Conservation (phyloP, 1,140 invertebrate genomes). For the Drosophila neocordata region DNA sequence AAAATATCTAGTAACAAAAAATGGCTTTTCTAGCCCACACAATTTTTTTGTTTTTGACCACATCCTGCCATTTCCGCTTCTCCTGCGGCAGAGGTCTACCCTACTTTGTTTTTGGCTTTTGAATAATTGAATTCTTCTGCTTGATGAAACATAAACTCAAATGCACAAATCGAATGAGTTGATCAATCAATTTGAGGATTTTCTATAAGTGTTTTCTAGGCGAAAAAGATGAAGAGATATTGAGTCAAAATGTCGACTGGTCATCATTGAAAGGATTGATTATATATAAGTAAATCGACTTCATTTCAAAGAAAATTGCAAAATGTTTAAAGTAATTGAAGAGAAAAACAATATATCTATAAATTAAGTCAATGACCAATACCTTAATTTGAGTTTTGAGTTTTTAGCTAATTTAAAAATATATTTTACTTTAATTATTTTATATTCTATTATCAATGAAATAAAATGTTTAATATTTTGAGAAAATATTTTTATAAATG, state of each 20-base stretch:
- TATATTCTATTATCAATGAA: too few relatives aligned
- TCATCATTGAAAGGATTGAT: background rate
- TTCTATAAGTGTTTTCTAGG: constrained; percentile 23
- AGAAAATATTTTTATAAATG: too few relatives aligned
- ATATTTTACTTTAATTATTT: too few relatives aligned
- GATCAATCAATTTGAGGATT: constrained; percentile 64
- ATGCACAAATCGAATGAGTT: constrained; percentile 66
- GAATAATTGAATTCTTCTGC: constrained; percentile 76
- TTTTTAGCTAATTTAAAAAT: too few relatives aligned
- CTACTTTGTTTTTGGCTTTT: constrained; percentile 59
- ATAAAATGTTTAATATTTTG: too few relatives aligned
- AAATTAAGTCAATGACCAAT: too few relatives aligned
- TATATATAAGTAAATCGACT: background rate
- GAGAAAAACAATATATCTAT: too few relatives aligned
- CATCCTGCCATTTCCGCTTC: constrained; percentile 12
- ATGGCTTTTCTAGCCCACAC: background rate
- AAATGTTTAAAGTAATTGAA: too few relatives aligned
- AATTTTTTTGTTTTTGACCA: constrained; percentile 15
- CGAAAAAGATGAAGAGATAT: constrained; percentile 32
- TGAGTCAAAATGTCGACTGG: constrained; percentile 19
- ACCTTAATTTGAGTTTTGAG: too few relatives aligned
- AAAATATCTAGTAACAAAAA: constrained; percentile 18
- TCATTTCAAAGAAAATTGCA: background rate
- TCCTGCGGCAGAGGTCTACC: background rate
- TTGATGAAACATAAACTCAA: constrained; percentile 67